A percentile compares a stretch with the other conserved stretches of the same genome.
Evolutionary conservation across 2,888 invertebrate species (phyloP).

Genomic region (Nebria salina): DNA sequence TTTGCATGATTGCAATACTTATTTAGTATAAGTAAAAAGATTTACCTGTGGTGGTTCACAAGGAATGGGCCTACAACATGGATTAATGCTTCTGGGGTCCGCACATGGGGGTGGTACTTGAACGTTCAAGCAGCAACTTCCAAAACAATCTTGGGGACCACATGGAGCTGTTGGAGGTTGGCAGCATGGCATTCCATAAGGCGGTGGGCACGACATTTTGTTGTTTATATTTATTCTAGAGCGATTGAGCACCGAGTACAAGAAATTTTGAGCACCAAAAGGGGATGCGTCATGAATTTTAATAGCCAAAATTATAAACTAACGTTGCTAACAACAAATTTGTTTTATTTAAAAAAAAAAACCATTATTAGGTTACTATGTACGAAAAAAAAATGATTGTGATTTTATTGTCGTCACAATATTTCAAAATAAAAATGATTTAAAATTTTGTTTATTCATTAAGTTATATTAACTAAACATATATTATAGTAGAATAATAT

Average conservation of each 20-base stretch:
- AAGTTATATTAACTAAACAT: too few species aligned
- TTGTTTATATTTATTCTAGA: background rate
- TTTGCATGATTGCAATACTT: too few species aligned
- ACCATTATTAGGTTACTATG: background rate
- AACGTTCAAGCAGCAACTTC: slow-evolving; percentile 62
- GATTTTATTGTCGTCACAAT: background rate
- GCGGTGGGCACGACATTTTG: slow-evolving; percentile 3
- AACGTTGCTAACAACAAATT: slow-evolving; percentile 31
- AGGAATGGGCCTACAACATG: slow-evolving; percentile 51
- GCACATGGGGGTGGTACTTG: slow-evolving; percentile 60
- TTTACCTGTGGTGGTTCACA: slow-evolving; percentile 42
- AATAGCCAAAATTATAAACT: slow-evolving; percentile 14
- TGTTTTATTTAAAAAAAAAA: background rate
- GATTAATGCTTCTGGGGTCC: slow-evolving; percentile 54
- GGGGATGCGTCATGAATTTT: slow-evolving; percentile 6
- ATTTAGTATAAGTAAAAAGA: background rate
- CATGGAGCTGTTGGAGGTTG: slow-evolving; percentile 26
- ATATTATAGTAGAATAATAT: too few species aligned
- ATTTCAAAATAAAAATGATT: background rate
- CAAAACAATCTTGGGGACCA: slow-evolving; percentile 56
- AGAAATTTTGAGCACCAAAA: slow-evolving; percentile 33
- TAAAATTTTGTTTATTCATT: too few species aligned
- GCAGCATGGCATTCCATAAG: background rate
- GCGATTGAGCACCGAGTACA: slow-evolving; percentile 17
- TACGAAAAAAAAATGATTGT: background rate